Conservation (phyloP, 2,797 vertebrate species). For the Dermochelys coriacea region DNA sequence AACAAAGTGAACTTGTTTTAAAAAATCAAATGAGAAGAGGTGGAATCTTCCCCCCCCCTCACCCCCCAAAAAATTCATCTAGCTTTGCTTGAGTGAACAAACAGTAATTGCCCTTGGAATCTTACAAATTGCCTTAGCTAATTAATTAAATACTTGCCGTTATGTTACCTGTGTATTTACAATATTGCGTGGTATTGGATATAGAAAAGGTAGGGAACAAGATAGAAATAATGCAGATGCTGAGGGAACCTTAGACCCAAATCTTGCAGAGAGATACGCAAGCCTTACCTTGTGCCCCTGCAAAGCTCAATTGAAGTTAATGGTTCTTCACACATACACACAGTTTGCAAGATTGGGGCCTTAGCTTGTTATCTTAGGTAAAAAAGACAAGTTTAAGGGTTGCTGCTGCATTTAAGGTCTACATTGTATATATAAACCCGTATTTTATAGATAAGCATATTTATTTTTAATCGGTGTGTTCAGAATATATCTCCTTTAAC, state of each 20-base stretch:
- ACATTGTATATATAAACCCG: neutral
- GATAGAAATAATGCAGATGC: neutral
- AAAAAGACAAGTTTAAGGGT: neutral
- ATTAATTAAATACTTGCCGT: neutral
- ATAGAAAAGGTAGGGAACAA: neutral
- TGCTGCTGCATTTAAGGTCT: neutral
- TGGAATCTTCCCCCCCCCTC: neutral
- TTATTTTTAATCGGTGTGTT: neutral
- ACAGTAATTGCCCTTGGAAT: neutral
- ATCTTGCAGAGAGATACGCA: slow-evolving; percentile 1
- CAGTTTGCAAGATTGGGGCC: slow-evolving; percentile 5
- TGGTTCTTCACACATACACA: neutral
- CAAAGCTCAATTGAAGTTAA: neutral
- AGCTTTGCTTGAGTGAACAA: neutral
- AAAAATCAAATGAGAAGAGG: neutral
- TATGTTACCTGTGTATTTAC: neutral
- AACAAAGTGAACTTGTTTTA: neutral
- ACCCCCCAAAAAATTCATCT: neutral
- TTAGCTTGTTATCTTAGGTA: neutral
- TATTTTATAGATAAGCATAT: neutral
- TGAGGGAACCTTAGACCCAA: neutral
- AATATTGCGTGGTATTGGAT: neutral
- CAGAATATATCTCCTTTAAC: neutral
- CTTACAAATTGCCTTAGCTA: neutral
- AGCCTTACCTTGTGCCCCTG: neutral